A percentile compares a stretch with the other conserved stretches of the same genome.
Evolutionary conservation across 2,113 vertebrate genomes (phyloP).

Genomic region (Xenotilapia longispinis): DNA sequence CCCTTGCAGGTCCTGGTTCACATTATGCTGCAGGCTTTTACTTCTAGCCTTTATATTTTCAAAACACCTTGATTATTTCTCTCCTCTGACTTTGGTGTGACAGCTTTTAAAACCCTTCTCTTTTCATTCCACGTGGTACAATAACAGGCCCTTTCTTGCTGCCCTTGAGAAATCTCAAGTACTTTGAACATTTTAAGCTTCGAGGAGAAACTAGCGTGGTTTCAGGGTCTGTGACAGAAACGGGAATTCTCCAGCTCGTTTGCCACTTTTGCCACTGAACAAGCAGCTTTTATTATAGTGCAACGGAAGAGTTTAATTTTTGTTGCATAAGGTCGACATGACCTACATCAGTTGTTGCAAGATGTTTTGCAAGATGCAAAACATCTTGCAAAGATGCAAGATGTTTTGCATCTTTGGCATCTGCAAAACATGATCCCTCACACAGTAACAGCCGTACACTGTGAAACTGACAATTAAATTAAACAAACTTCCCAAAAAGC

Average conservation of each 20-base stretch:
- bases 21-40: constrained; percentile 46
- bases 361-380: too few species aligned
- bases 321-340: neutral
- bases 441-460: fast-evolving
- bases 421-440: neutral
- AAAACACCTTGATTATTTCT: constrained; percentile 60
- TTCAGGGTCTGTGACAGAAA: constrained; percentile 26
- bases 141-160: constrained; percentile 38
- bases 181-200: constrained; percentile 56
- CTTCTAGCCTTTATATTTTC: constrained; percentile 55
- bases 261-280: constrained; percentile 10
- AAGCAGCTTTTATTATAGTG: constrained; percentile 11
- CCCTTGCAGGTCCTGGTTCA: constrained; percentile 24
- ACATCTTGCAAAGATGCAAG: too few species aligned
- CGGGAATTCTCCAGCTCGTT: constrained; percentile 32
- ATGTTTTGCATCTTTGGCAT: neutral
- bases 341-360: neutral
- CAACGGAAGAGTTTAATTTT: neutral
- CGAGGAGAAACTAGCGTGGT: constrained; percentile 31
- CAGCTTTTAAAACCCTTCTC: constrained; percentile 41
- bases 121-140: constrained; percentile 23
- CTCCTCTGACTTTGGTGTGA: constrained; percentile 43
- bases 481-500: neutral
- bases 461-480: neutral
- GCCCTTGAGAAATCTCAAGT: constrained; percentile 58